Evolutionary conservation across 2,113 vertebrate genomes (phyloP), one percentile per base, ranked within the genome.

Genomic region (Gallinago media): DNA sequence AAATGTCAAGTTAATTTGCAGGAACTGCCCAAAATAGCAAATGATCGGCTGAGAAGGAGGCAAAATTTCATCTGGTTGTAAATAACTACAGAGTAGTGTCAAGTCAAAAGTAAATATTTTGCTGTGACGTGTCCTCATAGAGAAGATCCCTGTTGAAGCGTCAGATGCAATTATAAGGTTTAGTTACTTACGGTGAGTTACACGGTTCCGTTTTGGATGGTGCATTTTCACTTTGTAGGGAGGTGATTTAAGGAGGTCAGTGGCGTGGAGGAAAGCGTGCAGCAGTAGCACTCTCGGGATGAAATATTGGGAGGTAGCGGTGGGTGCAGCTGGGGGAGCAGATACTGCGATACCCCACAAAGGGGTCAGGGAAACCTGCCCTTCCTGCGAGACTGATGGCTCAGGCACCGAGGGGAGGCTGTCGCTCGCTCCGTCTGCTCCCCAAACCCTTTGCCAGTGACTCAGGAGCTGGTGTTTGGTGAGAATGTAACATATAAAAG

Each of bases 261-360:
- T 0, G 5, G 27, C 31, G 11, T 22, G 50, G 54, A 63, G 25
- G 66, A 55, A 75, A 31, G 44, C 14, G 22, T 1, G 9, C 44
- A 36, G 52, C 73, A 67, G 56, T 38, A 34, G 46, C 46, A 22
- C 17, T 36, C 11, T 34, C 6, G 17, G 52, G 61, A 21, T 16
- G 71, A 42, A 58, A 44, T 52, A 85, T 44, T 88, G 18, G 16
- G 15, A 3, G 12, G n/a, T 79, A 46, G 11, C 50, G 25, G 3
- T 52, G 61, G 16, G 27, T 83, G 18, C n/a, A 21, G 15, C 22
- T 42, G 25, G 21, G 49, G 58, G 22, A 88, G 32, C 49, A 84
- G 1, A 22, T 47, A 2, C 21, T 85, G 1, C 7, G 26, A 18
- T 9, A 42, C 16, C 19, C 12, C 0, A 0, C 3, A 3, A 76